Percentiles rank a stretch among this genome's conserved stretches.
These are phyloP conservation scores for Octopus sinensis DNA, from an alignment of 1,140 invertebrate species.

Conservation along the genomic window DNA sequence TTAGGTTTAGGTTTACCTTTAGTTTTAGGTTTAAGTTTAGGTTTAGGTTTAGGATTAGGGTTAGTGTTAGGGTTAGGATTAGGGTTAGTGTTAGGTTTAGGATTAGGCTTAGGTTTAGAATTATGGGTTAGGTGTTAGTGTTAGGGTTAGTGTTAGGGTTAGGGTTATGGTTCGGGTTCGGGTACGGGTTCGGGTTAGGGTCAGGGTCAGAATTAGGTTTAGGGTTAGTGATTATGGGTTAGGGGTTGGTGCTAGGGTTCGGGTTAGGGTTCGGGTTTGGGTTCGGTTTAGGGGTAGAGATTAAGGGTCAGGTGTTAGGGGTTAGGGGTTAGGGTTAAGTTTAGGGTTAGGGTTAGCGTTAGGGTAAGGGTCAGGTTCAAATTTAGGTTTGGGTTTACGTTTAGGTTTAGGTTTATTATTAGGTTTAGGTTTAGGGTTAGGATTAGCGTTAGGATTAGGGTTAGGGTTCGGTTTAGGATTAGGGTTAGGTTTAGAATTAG, in stretches of 20 bases:
- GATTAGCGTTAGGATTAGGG: neutral
- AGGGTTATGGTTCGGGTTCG: slow-evolving; percentile 25
- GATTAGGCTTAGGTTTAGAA: slow-evolving; percentile 10
- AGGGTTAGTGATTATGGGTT: neutral
- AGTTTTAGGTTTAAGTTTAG: slow-evolving; percentile 34
- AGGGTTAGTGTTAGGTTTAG: slow-evolving; percentile 13
- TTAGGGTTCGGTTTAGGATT: neutral
- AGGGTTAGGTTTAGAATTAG: neutral
- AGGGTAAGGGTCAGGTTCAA: neutral
- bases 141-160: slow-evolving; percentile 8
- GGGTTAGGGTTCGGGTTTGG: neutral
- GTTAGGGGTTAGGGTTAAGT: slow-evolving; percentile 13
- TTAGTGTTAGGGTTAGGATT: slow-evolving; percentile 17
- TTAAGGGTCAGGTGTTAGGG: neutral
- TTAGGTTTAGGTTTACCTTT: slow-evolving; percentile 25
- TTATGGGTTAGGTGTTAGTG: slow-evolving; percentile 18
- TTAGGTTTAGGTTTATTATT: neutral
- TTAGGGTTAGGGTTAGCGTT: neutral
- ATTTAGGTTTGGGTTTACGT: neutral
- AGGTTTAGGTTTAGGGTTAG: neutral
- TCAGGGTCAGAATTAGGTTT: neutral
- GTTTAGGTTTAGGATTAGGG: slow-evolving; percentile 27
- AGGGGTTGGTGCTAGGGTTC: neutral
- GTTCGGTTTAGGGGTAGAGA: too few species aligned
- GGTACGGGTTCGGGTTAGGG: slow-evolving; percentile 25